These are phyloP conservation scores for Propithecus perrieri DNA, from an alignment of 2,797 vertebrate species.

Conservation along the genomic window DNA sequence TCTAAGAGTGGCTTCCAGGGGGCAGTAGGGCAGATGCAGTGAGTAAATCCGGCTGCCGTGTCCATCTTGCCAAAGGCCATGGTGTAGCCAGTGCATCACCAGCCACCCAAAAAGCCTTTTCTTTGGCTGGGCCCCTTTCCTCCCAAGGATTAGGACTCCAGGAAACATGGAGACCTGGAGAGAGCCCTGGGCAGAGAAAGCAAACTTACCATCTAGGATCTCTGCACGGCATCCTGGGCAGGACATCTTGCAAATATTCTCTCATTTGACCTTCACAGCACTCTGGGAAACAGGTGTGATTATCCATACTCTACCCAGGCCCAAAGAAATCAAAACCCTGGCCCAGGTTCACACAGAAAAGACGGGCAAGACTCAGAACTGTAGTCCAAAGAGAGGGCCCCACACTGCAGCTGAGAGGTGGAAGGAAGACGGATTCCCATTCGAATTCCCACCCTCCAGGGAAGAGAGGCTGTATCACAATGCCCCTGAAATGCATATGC, in stretches of 20 bases:
- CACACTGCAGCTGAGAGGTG: background rate
- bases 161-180: background rate
- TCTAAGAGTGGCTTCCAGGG: background rate
- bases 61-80: background rate
- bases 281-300: background rate
- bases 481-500: background rate
- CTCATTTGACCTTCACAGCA: background rate
- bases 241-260: background rate
- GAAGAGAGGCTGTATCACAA: background rate
- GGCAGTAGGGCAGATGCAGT: background rate
- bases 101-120: accelerated
- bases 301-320: background rate
- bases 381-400: background rate
- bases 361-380: background rate
- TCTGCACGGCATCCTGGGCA: background rate
- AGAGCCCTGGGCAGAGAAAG: background rate
- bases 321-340: background rate
- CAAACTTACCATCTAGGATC: background rate
- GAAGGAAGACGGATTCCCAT: background rate
- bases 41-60: background rate
- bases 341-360: background rate
- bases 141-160: background rate
- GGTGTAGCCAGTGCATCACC: accelerated
- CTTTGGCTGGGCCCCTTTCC: background rate
- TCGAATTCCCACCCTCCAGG: background rate